Evolutionary conservation across 2,797 vertebrate species (phyloP).

Genomic region (Hypotaenidia okinawae): DNA sequence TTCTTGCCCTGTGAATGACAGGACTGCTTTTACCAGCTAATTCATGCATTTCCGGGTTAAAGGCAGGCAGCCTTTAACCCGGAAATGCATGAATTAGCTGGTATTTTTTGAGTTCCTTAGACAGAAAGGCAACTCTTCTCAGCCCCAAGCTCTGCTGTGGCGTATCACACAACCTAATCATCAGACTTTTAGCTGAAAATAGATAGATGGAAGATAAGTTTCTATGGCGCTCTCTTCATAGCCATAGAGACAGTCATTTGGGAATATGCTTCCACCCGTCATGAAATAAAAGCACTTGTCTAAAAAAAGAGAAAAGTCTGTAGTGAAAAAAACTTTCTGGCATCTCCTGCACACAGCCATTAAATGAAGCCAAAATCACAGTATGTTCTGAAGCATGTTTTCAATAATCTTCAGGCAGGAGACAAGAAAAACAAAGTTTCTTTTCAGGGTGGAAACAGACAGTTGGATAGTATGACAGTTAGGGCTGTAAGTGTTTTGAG

Average conservation of each 20-base stretch:
- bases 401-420: conserved; percentile 9
- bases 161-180: not conserved
- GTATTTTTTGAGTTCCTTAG: not conserved
- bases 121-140: not conserved
- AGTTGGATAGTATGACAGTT: not conserved
- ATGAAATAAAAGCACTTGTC: conserved; percentile 30
- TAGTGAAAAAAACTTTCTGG: conserved; percentile 13
- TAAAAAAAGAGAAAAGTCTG: conserved; percentile 33
- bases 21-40: not conserved
- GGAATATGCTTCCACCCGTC: not conserved
- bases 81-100: not conserved
- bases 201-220: conserved; percentile 10
- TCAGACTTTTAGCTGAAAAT: not conserved
- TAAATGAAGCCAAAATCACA: conserved; percentile 3
- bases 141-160: not conserved
- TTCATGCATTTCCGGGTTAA: too few relatives aligned
- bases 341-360: not conserved
- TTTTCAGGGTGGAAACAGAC: not conserved
- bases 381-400: conserved; percentile 4
- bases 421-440: not conserved
- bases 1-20: not conserved
- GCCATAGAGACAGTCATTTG: conserved; percentile 4
- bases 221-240: conserved; percentile 15
- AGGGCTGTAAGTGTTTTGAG: not conserved
- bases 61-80: not conserved